These are phyloP conservation scores for Silurus meridionalis DNA, from an alignment of 2,113 vertebrate species.

Conservation along the genomic window DNA sequence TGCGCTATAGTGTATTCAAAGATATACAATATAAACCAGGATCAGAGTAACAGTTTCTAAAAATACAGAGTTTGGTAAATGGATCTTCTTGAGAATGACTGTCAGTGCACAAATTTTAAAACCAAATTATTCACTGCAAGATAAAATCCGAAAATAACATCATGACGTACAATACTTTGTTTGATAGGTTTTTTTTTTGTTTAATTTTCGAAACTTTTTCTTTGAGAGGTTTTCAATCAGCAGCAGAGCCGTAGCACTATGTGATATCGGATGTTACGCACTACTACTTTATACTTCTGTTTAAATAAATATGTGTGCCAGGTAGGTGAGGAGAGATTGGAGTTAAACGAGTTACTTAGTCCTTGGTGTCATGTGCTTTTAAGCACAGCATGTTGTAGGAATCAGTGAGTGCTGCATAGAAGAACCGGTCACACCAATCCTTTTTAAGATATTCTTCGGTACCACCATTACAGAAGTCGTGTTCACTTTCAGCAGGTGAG, in stretches of 20 bases:
- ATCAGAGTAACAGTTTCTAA: neutral
- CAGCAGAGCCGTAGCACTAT: neutral
- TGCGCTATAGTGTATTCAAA: neutral
- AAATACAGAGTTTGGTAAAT: neutral
- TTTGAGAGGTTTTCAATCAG: neutral
- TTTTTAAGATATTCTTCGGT: neutral
- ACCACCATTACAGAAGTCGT: neutral
- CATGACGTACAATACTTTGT: neutral
- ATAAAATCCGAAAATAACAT: neutral
- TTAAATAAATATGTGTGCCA: constrained; percentile 12
- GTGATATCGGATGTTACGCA: neutral
- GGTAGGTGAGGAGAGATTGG: neutral
- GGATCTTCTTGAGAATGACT: neutral
- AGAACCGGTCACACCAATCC: neutral
- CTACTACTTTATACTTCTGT: neutral
- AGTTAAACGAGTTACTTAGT: constrained; percentile 9
- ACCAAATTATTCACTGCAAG: constrained; percentile 5
- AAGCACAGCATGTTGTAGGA: constrained; percentile 2
- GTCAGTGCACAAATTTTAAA: neutral
- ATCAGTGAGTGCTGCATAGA: neutral
- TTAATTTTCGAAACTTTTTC: neutral
- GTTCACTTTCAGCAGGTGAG: neutral
- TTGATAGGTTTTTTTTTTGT: too few relatives aligned
- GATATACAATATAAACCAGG: neutral
- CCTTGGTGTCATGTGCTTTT: constrained; percentile 1